These are phyloP conservation scores for Epinotia brunnichana DNA, from an alignment of 2,888 invertebrate species.

Conservation along the genomic window DNA sequence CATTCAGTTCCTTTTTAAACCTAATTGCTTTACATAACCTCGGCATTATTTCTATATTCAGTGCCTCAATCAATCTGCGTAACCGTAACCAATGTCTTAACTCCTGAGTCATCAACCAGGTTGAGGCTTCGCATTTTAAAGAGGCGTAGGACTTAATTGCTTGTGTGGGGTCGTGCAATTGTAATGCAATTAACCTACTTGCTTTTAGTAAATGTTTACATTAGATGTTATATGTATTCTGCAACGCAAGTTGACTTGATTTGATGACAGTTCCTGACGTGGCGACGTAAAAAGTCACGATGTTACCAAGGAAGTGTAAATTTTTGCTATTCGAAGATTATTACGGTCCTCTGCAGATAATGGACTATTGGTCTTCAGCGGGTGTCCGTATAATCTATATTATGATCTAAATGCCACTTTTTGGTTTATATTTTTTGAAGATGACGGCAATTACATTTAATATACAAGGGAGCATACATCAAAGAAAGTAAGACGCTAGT, in stretches of 20 bases:
- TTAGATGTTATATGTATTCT: conserved; percentile 10
- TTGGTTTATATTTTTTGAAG: too few species aligned
- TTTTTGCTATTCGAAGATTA: neutral
- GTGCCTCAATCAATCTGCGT: neutral
- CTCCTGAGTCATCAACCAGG: conserved; percentile 22
- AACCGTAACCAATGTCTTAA: neutral
- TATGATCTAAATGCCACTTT: neutral
- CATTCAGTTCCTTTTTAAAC: neutral
- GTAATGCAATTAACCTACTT: conserved; percentile 22
- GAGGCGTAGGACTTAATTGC: conserved; percentile 37
- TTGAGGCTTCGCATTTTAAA: conserved; percentile 31
- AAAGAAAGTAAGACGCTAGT: too few species aligned
- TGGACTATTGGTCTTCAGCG: neutral
- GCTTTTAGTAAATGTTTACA: conserved; percentile 22
- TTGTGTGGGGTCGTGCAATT: conserved; percentile 29
- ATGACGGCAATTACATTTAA: too few species aligned
- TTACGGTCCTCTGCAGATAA: neutral
- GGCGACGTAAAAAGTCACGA: neutral
- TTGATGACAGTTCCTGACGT: neutral
- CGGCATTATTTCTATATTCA: conserved; percentile 15
- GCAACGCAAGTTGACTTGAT: neutral
- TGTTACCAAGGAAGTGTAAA: neutral
- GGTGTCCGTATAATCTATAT: too few species aligned
- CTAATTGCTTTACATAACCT: conserved; percentile 10
- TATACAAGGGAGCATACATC: too few species aligned